Evolutionary conservation across 1,140 invertebrate species (phyloP), one percentile per base, ranked within the genome.

Genomic region (Nomia melanderi): DNA sequence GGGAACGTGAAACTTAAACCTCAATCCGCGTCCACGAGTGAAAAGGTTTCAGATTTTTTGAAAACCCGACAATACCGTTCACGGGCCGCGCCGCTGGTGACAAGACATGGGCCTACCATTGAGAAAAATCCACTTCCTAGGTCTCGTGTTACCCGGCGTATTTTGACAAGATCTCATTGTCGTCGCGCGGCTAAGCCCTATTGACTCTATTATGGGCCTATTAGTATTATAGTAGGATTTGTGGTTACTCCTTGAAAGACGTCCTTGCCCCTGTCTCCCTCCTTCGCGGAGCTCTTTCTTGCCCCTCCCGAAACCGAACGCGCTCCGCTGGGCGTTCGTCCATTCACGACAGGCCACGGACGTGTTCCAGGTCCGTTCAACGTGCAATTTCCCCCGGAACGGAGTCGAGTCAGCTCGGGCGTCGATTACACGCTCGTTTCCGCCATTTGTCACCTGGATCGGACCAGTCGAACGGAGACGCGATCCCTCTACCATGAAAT

Each of bases 161-260:
- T 92, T 92, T 92, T 92, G 91, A 92, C 91, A 92, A 88, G 91
- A 91, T 90, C 88, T 90, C 84, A 92, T 92, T 92, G 91, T 92
- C 90, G 88, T 84, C 64, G 84, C 81, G 73, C 84, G 85, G 87
- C 89, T 89, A 89, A 91, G 88, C 88, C 86, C 91, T 89, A 92
- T 92, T 92, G 91, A 92, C 88, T 90, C 91, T 88, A 92, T 92
- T 92, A 92, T 92, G 88, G 82, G 81, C 88, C 91, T 92, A 92
- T 92, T 92, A 92, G 91, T 92, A 91, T 92, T 92, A 92, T 92
- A 90, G 88, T 83, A 81, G 89, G 88, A 91, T 92, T 92, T 92
- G 90, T 87, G 90, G 90, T 91, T 91, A 89, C 86, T 88, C 82
- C 78, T 84, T 88, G 74, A 87, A 86, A 86, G 72, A 70, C 84